Conservation (phyloP, 2,113 vertebrate species). For the Carassius auratus region DNA sequence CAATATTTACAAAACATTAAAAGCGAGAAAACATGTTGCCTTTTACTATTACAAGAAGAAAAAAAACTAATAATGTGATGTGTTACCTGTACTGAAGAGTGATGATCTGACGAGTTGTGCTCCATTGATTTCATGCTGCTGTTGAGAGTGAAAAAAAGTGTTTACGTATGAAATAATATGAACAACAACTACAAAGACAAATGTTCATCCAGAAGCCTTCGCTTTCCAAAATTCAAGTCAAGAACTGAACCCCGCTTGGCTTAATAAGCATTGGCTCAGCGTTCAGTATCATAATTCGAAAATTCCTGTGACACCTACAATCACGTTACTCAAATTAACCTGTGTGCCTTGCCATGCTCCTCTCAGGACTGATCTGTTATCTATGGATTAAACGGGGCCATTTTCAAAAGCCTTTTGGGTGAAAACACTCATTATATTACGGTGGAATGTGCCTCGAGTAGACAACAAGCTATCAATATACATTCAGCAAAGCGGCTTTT, state of each 20-base stretch:
- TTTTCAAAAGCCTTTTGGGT: slow-evolving; percentile 23
- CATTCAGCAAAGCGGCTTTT: slow-evolving; percentile 35
- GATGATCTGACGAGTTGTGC: slow-evolving; percentile 77
- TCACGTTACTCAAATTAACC: slow-evolving; percentile 23
- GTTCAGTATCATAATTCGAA: not conserved
- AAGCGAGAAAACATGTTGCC: not conserved
- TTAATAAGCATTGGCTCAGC: not conserved
- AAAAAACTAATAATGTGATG: too few species aligned
- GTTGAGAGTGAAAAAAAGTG: slow-evolving; percentile 59
- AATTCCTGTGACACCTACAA: slow-evolving; percentile 33
- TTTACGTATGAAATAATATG: not conserved
- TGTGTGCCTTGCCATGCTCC: not conserved
- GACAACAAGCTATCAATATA: slow-evolving; percentile 46
- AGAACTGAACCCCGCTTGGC: not conserved
- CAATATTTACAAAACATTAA: not conserved
- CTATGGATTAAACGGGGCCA: slow-evolving; percentile 2
- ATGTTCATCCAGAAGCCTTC: not conserved
- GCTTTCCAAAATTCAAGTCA: not conserved
- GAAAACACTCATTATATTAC: slow-evolving; percentile 45
- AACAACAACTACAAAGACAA: not conserved
- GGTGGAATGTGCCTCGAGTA: slow-evolving; percentile 51
- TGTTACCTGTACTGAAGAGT: slow-evolving; percentile 82
- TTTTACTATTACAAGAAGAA: too few species aligned
- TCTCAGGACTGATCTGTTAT: slow-evolving; percentile 17
- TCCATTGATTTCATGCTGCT: slow-evolving; percentile 89